These are phyloP conservation scores for Eulithis testata DNA, from an alignment of 2,888 invertebrate genomes.

Conservation along the genomic window DNA sequence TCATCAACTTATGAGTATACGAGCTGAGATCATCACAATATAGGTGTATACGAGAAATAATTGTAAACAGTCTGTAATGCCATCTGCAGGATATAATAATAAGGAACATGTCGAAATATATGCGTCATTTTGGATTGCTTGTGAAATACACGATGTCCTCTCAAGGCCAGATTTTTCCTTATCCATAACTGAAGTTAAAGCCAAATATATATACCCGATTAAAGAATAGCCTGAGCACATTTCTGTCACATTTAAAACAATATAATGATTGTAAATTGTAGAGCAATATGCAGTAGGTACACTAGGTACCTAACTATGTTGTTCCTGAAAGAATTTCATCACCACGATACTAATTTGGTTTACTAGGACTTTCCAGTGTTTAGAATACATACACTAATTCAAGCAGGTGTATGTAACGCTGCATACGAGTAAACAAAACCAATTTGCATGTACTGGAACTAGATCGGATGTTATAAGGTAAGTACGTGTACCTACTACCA, in stretches of 20 bases:
- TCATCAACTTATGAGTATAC: conserved; percentile 57
- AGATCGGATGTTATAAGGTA: conserved; percentile 1
- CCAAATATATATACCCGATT: no score
- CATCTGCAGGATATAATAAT: conserved; percentile 31
- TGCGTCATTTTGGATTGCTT: conserved; percentile 29
- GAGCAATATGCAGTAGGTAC: neutral
- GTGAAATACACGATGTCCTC: neutral
- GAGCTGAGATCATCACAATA: conserved; percentile 72
- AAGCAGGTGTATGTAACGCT: conserved; percentile 10
- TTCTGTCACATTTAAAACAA: neutral
- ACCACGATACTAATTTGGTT: conserved; percentile 8
- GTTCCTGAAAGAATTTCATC: conserved; percentile 5
- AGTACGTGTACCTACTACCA: neutral
- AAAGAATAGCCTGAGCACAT: neutral
- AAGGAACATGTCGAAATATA: conserved; percentile 21
- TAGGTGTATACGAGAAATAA: conserved; percentile 46
- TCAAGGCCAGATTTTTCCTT: neutral
- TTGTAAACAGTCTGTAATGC: conserved; percentile 45
- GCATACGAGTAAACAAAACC: conserved; percentile 9
- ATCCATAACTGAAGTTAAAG: neutral
- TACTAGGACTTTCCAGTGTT: conserved; percentile 17
- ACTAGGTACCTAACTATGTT: conserved; percentile 1
- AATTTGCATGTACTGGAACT: neutral
- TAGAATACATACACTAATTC: conserved; percentile 22
- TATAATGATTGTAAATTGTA: neutral